Evolutionary conservation across 1,140 invertebrate genomes (phyloP), one percentile per base, ranked within the genome.

Genomic region (Drosophila kanapiae): DNA sequence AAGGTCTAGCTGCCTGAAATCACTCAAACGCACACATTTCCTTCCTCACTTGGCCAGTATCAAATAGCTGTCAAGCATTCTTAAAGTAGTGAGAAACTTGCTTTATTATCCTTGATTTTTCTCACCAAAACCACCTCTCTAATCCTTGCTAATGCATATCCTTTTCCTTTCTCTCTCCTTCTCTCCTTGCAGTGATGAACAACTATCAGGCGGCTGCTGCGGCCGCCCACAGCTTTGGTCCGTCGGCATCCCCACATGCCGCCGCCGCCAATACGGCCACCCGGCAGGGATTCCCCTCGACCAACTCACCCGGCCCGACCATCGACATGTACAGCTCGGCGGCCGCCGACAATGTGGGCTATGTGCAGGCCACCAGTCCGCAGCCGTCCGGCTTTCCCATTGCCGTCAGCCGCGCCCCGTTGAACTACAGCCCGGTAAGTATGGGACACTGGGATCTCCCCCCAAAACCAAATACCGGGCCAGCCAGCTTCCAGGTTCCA

Each of bases 361-460:
- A 98, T 93, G 97, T 98, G 91, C 97, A 98, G 94, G 97, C 97
- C 80, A 96, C 97, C 90, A 98, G 97, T 93, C 97, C 97, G 79
- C 98, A 98, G 93, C 97, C 97, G 82, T 97, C 96, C 90, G 96
- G 96, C 85, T 98, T 98, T 94, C 97, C 97, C 86, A 97, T 98
- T 93, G 97, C 97, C 82, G 97, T 97, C 84, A 97, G 96, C 94
- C 96, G 96, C 92, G 96, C 96, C 86, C 96, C 96, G 93, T 96
- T 97, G 94, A 97, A 97, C 94, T 97, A 97, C 94, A 97, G 96
- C 95, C 96, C 96, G 94, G 96, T 97, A 95, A 96, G 95, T 96
- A 43, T 37, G 43, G 1, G 29, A n/a, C 40, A 33, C 29, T 31
- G 13, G 10, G 33, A 16, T 16, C 4, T 11, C 16, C 29, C 27